These are phyloP conservation scores for Barypeithes pellucidus DNA, from an alignment of 2,888 invertebrate species.

Conservation along the genomic window DNA sequence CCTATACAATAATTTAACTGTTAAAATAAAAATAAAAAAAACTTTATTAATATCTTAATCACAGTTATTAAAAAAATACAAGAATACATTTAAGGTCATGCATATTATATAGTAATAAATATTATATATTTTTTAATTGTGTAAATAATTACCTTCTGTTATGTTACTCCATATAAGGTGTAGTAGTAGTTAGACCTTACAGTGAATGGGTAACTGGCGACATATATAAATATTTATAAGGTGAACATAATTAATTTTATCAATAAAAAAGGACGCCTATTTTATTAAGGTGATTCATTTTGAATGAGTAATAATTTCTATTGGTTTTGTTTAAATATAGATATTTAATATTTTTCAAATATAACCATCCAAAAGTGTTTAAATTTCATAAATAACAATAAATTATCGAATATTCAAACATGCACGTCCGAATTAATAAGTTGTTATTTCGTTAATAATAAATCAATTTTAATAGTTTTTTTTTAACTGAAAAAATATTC, in stretches of 20 bases:
- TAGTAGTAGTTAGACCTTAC: constrained; percentile 1
- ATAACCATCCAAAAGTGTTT: too few relatives aligned
- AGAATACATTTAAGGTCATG: background rate
- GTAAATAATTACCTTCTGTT: background rate
- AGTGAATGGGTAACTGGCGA: constrained; percentile 16
- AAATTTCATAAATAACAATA: too few relatives aligned
- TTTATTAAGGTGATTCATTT: constrained; percentile 25
- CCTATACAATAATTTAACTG: too few relatives aligned
- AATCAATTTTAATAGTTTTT: too few relatives aligned
- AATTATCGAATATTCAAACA: too few relatives aligned
- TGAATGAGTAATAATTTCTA: background rate
- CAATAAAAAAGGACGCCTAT: constrained; percentile 29
- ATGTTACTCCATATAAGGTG: constrained; percentile 5
- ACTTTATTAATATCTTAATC: too few relatives aligned
- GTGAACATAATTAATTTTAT: constrained; percentile 38
- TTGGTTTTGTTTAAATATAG: background rate
- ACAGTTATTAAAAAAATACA: background rate
- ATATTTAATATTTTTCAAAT: background rate
- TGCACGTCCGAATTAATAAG: too few relatives aligned
- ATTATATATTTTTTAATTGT: background rate
- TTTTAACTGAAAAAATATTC: too few relatives aligned
- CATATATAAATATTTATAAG: constrained; percentile 47
- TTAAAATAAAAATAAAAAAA: too few relatives aligned
- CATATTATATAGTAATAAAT: background rate
- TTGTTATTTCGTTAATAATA: too few relatives aligned